These are phyloP conservation scores for Phalacrocorax aristotelis DNA, from an alignment of 2,113 vertebrate species.

Conservation along the genomic window DNA sequence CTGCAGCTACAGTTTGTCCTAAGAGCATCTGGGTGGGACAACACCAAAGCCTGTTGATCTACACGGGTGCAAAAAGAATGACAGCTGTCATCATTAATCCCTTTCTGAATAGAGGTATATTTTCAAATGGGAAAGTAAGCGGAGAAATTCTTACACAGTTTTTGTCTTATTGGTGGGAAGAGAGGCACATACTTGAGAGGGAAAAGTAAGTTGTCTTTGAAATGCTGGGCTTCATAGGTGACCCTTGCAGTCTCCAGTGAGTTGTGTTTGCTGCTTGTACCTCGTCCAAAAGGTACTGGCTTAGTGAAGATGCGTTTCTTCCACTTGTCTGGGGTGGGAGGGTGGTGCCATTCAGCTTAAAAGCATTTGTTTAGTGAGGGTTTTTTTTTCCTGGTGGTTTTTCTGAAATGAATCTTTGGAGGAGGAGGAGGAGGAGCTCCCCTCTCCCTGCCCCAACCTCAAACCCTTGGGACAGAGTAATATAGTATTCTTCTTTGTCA, in stretches of 20 bases:
- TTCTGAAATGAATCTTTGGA: neutral
- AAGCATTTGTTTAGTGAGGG: fast-evolving
- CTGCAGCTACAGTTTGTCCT: neutral
- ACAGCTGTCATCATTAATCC: neutral
- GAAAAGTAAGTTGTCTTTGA: neutral
- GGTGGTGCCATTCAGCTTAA: neutral
- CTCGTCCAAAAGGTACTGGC: neutral
- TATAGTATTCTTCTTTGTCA: neutral
- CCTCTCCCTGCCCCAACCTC: fast-evolving
- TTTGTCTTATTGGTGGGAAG: neutral
- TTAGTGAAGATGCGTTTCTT: neutral
- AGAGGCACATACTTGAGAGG: neutral
- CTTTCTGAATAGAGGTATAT: neutral
- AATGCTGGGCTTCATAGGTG: neutral
- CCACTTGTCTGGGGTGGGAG: neutral
- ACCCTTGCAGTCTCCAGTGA: neutral
- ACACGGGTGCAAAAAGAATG: neutral
- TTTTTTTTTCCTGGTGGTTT: neutral
- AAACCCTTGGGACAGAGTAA: neutral
- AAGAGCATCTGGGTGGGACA: neutral
- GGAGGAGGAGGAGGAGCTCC: neutral
- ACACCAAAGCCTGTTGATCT: neutral
- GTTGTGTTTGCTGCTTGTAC: neutral
- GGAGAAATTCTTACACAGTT: neutral
- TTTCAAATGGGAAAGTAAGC: neutral